These are phyloP conservation scores for Epizoanthus scotinus DNA, from an alignment of 92 coral and sea anemone species.

Conservation along the genomic window DNA sequence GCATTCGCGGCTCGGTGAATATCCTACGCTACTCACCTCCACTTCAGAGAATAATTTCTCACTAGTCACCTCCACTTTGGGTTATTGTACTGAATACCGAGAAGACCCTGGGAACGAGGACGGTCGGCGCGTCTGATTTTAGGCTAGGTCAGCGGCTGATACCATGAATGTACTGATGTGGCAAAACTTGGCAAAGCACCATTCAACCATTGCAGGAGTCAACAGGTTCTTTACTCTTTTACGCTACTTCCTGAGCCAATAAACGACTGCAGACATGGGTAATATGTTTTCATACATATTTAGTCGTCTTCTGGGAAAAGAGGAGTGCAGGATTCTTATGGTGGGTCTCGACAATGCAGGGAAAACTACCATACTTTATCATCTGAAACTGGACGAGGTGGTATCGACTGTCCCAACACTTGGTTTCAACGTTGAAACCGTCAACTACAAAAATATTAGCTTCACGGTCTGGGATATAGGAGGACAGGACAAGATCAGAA, in stretches of 20 bases:
- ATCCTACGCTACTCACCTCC: too few relatives aligned
- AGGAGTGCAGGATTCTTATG: conserved; percentile 93
- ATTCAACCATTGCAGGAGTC: background rate
- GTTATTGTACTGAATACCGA: too few relatives aligned
- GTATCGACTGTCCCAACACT: conserved; percentile 93
- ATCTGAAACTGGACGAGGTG: conserved; percentile 85
- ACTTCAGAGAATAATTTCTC: too few relatives aligned
- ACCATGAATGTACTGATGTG: conserved; percentile 39
- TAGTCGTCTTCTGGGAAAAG: conserved; percentile 88
- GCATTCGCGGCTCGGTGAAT: too few relatives aligned
- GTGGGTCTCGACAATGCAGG: conserved; percentile 98
- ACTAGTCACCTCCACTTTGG: too few relatives aligned
- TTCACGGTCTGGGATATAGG: conserved; percentile 99
- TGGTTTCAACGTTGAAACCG: conserved; percentile 98
- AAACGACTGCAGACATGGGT: conserved; percentile 56
- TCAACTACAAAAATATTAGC: conserved; percentile 85
- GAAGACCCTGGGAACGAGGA: too few relatives aligned
- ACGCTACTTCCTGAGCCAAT: background rate
- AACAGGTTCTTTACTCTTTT: background rate
- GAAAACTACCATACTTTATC: conserved; percentile 93
- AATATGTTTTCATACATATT: conserved; percentile 76
- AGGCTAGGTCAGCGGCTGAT: conserved; percentile 9
- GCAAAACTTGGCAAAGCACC: background rate
- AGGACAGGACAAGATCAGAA: conserved; percentile 97
- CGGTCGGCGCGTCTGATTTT: too few relatives aligned